These are phyloP conservation scores for Halictus quadricinctus DNA, from an alignment of 2,888 invertebrate genomes.

Conservation along the genomic window DNA sequence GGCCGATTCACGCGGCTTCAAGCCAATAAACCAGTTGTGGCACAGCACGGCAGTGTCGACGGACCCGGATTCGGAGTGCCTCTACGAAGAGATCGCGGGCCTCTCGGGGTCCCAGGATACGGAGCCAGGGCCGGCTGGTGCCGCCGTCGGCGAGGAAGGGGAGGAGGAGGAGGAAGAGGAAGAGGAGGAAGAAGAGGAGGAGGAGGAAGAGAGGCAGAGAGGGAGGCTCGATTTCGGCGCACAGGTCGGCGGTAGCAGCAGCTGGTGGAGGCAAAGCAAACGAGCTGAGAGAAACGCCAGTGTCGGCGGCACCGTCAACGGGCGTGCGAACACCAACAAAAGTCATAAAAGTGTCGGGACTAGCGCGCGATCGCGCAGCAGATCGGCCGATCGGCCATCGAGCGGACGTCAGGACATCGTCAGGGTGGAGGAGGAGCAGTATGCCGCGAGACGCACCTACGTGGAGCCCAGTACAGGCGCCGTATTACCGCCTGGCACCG, in stretches of 20 bases:
- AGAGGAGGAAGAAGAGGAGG: constrained; percentile 78
- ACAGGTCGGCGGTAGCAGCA: constrained; percentile 66
- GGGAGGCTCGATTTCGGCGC: constrained; percentile 64
- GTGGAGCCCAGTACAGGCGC: constrained; percentile 76
- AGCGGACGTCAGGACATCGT: constrained; percentile 61
- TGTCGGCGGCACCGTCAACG: constrained; percentile 46
- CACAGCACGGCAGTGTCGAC: constrained; percentile 77
- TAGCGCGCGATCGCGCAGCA: constrained; percentile 64
- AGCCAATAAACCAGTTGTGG: constrained; percentile 82
- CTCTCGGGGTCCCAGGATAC: constrained; percentile 77
- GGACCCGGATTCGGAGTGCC: constrained; percentile 81
- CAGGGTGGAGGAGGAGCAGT: constrained; percentile 80
- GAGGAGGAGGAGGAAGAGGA: constrained; percentile 78
- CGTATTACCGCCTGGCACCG: constrained; percentile 80
- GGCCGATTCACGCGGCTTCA: constrained; percentile 82
- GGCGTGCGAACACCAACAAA: constrained; percentile 30
- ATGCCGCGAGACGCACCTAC: constrained; percentile 78
- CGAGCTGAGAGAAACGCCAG: constrained; percentile 37
- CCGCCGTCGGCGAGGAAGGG: constrained; percentile 64
- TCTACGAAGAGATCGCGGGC: constrained; percentile 81
- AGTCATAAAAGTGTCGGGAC: constrained; percentile 47
- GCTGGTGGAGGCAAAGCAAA: constrained; percentile 60
- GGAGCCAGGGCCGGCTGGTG: constrained; percentile 67
- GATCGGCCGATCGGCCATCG: constrained; percentile 65
- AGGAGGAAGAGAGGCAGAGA: constrained; percentile 67